These are phyloP conservation scores for Hypotaenidia okinawae DNA, from an alignment of 2,797 vertebrate genomes.

Conservation along the genomic window DNA sequence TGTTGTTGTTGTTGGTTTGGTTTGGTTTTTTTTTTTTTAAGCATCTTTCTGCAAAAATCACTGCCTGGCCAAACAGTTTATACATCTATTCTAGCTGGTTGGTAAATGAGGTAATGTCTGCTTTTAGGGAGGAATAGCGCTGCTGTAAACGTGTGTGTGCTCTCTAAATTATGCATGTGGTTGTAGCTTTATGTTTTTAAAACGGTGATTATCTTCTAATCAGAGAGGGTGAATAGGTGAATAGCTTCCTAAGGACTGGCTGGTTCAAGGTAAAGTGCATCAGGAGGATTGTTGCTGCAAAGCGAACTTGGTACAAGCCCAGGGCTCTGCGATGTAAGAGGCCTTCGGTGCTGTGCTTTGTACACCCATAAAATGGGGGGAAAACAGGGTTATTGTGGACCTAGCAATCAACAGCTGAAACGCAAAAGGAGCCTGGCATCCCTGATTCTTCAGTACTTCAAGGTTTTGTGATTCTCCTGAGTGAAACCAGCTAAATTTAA, in stretches of 20 bases:
- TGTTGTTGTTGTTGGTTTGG: too few relatives aligned
- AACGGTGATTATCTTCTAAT: background rate
- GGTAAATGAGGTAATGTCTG: conserved; percentile 42
- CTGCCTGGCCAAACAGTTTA: background rate
- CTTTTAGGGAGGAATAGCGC: conserved; percentile 13
- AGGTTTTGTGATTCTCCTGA: background rate
- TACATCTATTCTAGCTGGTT: conserved; percentile 17
- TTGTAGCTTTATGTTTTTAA: background rate
- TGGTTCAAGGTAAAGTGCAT: background rate
- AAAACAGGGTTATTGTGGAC: background rate
- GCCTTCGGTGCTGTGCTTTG: background rate
- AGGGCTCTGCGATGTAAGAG: background rate
- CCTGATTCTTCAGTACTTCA: background rate
- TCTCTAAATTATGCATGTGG: background rate
- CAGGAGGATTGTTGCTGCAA: background rate
- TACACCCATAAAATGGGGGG: background rate
- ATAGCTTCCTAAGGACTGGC: fast-evolving
- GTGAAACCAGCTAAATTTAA: background rate
- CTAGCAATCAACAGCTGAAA: background rate
- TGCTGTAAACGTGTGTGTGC: background rate
- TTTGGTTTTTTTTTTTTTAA: background rate
- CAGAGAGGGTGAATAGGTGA: background rate
- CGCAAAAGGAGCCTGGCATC: background rate
- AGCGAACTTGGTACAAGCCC: background rate
- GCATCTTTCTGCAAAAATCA: background rate